phyloP scores from a whole-genome alignment of 2,113 vertebrate species.

The Caretta caretta region DNA sequence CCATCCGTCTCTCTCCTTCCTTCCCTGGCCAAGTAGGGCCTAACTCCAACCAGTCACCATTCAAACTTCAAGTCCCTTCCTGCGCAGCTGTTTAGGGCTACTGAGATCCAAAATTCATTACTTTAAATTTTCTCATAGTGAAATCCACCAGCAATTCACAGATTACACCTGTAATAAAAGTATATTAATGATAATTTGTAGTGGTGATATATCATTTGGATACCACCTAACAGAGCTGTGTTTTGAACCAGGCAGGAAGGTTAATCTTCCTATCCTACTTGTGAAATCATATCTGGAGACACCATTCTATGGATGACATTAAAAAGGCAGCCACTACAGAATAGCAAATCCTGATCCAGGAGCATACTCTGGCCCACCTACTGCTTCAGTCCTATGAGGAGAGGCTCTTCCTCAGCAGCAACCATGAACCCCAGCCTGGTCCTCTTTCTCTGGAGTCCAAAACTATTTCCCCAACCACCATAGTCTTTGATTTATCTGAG shows the following conservation, averaged over 20 bases:
- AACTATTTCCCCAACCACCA: background rate
- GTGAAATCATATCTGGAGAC: background rate
- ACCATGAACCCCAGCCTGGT: background rate
- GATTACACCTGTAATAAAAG: background rate
- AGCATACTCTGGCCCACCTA: background rate
- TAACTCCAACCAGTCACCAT: background rate
- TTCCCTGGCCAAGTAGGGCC: background rate
- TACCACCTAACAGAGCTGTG: background rate
- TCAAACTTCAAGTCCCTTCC: background rate
- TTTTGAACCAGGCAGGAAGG: background rate
- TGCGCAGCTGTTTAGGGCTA: background rate
- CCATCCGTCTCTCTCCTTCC: background rate
- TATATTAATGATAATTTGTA: background rate
- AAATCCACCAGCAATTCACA: background rate
- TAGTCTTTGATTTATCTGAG: background rate
- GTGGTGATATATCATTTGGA: background rate
- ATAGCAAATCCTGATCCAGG: background rate
- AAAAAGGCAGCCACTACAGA: background rate
- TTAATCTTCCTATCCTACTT: background rate
- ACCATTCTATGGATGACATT: fast-evolving
- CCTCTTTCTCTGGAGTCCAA: background rate
- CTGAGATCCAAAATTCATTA: background rate
- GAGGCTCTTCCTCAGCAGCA: background rate
- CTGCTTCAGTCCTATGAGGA: background rate
- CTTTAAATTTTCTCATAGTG: background rate